Conservation (phyloP, 2,113 vertebrate species). For the Candoia aspera region DNA sequence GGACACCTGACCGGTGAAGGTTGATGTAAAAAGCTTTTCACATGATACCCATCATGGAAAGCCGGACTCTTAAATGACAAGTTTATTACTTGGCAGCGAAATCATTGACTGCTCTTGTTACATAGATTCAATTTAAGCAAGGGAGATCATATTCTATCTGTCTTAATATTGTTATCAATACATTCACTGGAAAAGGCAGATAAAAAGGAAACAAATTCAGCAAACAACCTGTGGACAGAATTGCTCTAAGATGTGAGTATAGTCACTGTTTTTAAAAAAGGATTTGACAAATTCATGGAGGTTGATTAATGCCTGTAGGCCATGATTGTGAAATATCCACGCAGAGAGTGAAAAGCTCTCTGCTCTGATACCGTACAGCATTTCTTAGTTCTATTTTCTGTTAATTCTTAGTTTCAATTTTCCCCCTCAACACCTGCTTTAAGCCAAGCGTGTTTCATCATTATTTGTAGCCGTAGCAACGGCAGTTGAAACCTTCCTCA, state of each 20-base stretch:
- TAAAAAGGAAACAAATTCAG: not conserved
- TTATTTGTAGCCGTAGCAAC: too few relatives aligned
- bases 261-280: not conserved
- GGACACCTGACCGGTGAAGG: not conserved
- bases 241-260: not conserved
- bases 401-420: too few relatives aligned
- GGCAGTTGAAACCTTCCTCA: too few relatives aligned
- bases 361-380: too few relatives aligned
- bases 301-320: not conserved
- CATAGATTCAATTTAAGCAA: not conserved
- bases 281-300: not conserved
- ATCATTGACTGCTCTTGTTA: not conserved
- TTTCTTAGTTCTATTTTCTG: too few relatives aligned
- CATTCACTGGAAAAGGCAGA: not conserved
- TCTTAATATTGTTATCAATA: not conserved
- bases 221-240: not conserved
- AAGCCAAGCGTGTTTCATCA: too few relatives aligned
- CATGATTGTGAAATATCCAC: too few relatives aligned
- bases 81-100: not conserved
- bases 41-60: not conserved
- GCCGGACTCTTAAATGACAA: not conserved
- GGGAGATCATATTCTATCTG: not conserved
- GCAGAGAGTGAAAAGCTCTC: too few relatives aligned
- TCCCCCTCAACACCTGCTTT: too few relatives aligned
- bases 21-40: not conserved